Evolutionary conservation across 2,113 vertebrate species (phyloP).

Genomic region (Indicator indicator): DNA sequence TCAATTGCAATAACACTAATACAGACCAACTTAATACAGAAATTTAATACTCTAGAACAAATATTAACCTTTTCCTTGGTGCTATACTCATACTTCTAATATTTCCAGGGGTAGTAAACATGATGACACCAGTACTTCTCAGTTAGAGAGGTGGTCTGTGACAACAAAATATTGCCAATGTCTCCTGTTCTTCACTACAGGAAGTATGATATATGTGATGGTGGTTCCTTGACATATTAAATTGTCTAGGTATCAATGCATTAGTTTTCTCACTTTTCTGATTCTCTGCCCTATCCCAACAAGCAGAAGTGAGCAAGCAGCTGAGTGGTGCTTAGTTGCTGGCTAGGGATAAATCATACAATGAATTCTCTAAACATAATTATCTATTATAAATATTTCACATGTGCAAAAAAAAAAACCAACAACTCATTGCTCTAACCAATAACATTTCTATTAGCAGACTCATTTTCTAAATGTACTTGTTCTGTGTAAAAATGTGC

Average conservation of each 20-base stretch:
- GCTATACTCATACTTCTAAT: background rate
- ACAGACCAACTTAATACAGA: background rate
- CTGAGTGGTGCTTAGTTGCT: background rate
- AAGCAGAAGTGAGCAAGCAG: background rate
- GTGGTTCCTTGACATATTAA: background rate
- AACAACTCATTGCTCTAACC: background rate
- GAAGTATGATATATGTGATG: background rate
- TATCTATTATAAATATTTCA: background rate
- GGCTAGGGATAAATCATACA: background rate
- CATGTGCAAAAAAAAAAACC: background rate
- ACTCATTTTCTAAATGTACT: background rate
- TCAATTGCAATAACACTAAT: background rate
- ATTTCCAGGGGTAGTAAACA: background rate
- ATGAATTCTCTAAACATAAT: background rate
- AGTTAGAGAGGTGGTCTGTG: background rate
- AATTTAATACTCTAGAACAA: background rate
- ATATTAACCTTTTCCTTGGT: background rate
- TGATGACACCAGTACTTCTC: background rate
- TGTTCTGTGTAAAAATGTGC: background rate
- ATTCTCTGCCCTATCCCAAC: background rate
- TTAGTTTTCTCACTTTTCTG: background rate
- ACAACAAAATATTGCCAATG: rapidly evolving
- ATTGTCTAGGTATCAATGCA: background rate
- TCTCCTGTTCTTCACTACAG: background rate
- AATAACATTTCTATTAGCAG: background rate